Evolutionary conservation across 1,140 invertebrate genomes (phyloP), one percentile per base, ranked within the genome.

Genomic region (Microplitis mediator): DNA sequence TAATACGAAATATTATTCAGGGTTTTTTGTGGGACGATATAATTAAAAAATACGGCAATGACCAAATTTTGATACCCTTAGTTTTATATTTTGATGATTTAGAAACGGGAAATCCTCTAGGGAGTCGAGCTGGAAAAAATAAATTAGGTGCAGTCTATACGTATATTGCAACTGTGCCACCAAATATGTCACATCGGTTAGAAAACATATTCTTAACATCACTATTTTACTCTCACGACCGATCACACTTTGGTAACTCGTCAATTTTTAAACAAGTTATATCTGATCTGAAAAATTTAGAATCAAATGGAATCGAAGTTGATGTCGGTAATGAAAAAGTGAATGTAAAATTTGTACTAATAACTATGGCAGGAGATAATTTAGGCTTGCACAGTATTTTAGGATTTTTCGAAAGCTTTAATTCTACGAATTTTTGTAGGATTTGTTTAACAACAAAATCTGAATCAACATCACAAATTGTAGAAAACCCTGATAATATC

Each of bases 361-460:
- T 35, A n/a, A 1, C 13, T n/a, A 63, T 63, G 11, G 4, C 39
- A 11, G 61, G 32, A 13, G 61, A 63, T 14, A 63, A 63, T 36
- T 14, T 63, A 5, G 61, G 14, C n/a, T n/a, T n/a, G n/a, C 35
- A 63, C 39, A 35, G 61, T 3, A 63, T 63, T 63, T 63, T 63
- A 63, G 61, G 34, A 11, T 63, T 36, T 63, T 11, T 39, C 4
- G 32, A 63, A 63, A 63, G 61, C 4, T 63, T 63, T 63, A 36
- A n/a, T 36, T n/a, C 34, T 32, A 63, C 11, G 1, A n/a, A 8
- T 39, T 63, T 36, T 35, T 63, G 61, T 39, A 35, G 32, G 36
- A 34, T 63, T 36, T 63, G 32, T 14, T 36, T 9, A 36, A 5
- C 61, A 9, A 36, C 61, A 13, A 63, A 63, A 11, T 11, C 8